Evolutionary conservation across 2,113 vertebrate species (phyloP).

Genomic region (Grammomys dolichurus): DNA sequence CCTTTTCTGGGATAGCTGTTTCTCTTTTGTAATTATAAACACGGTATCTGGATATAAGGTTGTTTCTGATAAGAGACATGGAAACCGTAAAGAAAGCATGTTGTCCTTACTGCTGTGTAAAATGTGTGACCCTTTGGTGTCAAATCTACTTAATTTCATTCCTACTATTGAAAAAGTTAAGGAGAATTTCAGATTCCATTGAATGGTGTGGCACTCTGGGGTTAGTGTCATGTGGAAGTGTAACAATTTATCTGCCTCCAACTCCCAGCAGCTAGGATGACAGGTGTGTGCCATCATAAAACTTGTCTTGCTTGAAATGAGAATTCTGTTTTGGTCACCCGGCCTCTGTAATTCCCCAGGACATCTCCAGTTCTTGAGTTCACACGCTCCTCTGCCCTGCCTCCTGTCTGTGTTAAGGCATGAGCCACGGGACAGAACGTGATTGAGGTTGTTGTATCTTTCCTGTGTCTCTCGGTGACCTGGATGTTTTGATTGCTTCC

Average conservation of each 20-base stretch:
- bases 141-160: slow-evolving; percentile 21
- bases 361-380: not conserved
- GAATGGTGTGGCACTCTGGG: not conserved
- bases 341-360: not conserved
- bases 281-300: not conserved
- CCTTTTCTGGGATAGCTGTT: not conserved
- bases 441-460: not conserved
- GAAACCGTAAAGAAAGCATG: not conserved
- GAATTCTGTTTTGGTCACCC: not conserved
- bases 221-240: not conserved
- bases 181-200: not conserved
- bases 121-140: not conserved
- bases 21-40: not conserved
- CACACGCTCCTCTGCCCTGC: not conserved
- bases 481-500: not conserved
- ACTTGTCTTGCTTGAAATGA: not conserved
- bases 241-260: not conserved
- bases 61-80: not conserved
- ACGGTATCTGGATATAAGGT: not conserved
- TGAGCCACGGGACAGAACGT: not conserved
- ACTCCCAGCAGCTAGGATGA: not conserved
- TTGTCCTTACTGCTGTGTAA: not conserved
- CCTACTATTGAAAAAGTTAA: slow-evolving; percentile 28
- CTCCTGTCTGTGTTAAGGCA: not conserved
- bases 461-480: not conserved